Base-by-base conservation (phyloP, 2,113 vertebrate genomes). In the Oryzias woworae region DNA sequence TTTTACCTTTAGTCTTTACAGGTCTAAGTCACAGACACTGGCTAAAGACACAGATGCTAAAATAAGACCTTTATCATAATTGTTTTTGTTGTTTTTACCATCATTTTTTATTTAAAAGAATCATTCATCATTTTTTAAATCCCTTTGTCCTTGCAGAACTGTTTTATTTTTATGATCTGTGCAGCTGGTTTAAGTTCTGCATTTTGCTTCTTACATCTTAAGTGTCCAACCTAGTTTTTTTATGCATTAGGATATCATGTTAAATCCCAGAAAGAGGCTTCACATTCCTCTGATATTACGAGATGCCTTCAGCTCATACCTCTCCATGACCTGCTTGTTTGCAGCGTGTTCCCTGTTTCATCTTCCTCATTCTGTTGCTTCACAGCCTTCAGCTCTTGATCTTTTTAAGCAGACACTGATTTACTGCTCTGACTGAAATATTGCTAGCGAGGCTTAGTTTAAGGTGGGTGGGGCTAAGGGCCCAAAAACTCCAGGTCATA, bases 1-100 rank as follows among this genome's bases (percentile, higher is more conserved):
- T 57, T 23, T n/a, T 52, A 26, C 42, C 73, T 75, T 16, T 43
- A 50, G 22, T 12, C 20, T 20, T 20, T 20, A 20, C 20, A 20
- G 20, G 20, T 20, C 26, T 28, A 4, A 36, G 36, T 36, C 36
- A 10, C 36, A 36, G 36, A 36, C 36, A 36, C 36, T 10, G 31
- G 8, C 31, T 36, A 7, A 36, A 36, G 31, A 36, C 31, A 10
- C 31, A 28, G 26, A 36, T 36, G 36, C 36, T 36, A 10, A 36
- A 1, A 3, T 8, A 10, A 36, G 31, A 36, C 36, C 8, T 12
- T 36, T 36, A 28, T 28, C 2, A 2, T 36, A 2, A 28, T 4
- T 0, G 26, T 28, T 28, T 28, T 36, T 36, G 36, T 36, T 36
- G 3, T 36, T 36, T 36, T 10, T 36, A 36, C 31, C 36, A 28